Base-by-base conservation (phyloP, 1,140 invertebrate genomes). In the Aphelinus certus region DNA sequence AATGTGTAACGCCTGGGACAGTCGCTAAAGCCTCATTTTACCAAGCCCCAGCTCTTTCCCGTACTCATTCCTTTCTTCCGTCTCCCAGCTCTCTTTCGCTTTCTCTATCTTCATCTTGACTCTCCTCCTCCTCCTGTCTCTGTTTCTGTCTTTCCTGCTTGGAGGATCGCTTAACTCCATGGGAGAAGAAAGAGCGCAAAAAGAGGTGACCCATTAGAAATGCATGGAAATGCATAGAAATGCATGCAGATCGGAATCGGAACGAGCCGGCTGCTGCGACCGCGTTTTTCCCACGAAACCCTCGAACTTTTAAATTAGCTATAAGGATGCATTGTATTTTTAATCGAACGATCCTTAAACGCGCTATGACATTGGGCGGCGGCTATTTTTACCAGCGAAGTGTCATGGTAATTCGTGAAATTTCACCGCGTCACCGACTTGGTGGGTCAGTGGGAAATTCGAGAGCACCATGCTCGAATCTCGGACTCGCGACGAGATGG, bases 161-260 rank as follows among this genome's bases (percentile, higher is more conserved):
- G 77, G 79, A 74, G 70, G 73, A 63, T 77, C 63, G 71, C 63
- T 80, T 77, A 76, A 64, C 76, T 60, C 65, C 66, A 64, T 43
- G 42, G 61, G 26, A 10, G 6, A 57, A 68, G 55, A 58, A 68
- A 68, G 51, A 53, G 51, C 51, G 26, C 51, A 53, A 70, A 48
- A 48, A 65, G 42, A 26, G 55, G 45, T 70, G 70, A 47, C 77
- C 78, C 80, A 81, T 84, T 82, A 83, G 76, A 80, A 82, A 84
- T 84, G 80, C 82, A 84, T 84, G 80, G 79, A 82, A 84, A 83
- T 81, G 77, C 77, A 78, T 79, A 78, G 75, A 81, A 81, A 79
- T 81, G 75, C 77, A 77, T 78, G 79, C 74, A 77, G 76, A 77
- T 81, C 70, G 70, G 76, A 80, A 69, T 51, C 55, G 57, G 26